A percentile compares a stretch with the other conserved stretches of the same genome.
Evolutionary conservation across 2,888 invertebrate species (phyloP).

Genomic region (Metacarcinus magister): DNA sequence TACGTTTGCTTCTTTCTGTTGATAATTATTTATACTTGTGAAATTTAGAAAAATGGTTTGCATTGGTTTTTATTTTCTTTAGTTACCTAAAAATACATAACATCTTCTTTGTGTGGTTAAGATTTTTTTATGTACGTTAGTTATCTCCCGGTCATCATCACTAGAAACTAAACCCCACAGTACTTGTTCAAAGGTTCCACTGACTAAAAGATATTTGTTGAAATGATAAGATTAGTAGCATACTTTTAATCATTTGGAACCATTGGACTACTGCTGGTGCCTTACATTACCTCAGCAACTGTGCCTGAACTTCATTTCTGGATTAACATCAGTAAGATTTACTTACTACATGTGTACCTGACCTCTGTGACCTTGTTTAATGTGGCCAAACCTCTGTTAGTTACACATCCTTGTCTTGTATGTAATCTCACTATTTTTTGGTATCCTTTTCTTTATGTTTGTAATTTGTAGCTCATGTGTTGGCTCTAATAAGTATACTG

Average conservation of each 20-base stretch:
- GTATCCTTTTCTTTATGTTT: conserved; percentile 58
- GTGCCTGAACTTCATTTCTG: conserved; percentile 73
- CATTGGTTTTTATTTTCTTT: neutral
- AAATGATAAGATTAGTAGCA: neutral
- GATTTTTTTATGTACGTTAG: conserved; percentile 54
- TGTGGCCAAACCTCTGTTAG: conserved; percentile 73
- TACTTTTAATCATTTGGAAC: conserved; percentile 28
- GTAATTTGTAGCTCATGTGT: conserved; percentile 49
- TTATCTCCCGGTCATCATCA: conserved; percentile 51
- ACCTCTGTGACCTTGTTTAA: conserved; percentile 66
- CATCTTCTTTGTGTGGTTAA: conserved; percentile 71
- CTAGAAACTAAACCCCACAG: conserved; percentile 51
- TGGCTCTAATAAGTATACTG: conserved; percentile 59
- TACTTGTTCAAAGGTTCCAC: conserved; percentile 10
- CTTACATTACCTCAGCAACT: conserved; percentile 70
- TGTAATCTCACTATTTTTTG: conserved; percentile 53
- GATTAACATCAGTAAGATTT: conserved; percentile 64
- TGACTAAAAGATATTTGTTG: neutral
- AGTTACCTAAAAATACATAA: neutral
- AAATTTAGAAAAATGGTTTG: neutral
- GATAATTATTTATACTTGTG: neutral
- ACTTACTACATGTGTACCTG: conserved; percentile 55
- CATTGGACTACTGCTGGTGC: conserved; percentile 55
- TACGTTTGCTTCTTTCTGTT: neutral
- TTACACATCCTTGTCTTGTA: conserved; percentile 70